Conservation (phyloP, 1,140 invertebrate genomes). For the Spodoptera litura region DNA sequence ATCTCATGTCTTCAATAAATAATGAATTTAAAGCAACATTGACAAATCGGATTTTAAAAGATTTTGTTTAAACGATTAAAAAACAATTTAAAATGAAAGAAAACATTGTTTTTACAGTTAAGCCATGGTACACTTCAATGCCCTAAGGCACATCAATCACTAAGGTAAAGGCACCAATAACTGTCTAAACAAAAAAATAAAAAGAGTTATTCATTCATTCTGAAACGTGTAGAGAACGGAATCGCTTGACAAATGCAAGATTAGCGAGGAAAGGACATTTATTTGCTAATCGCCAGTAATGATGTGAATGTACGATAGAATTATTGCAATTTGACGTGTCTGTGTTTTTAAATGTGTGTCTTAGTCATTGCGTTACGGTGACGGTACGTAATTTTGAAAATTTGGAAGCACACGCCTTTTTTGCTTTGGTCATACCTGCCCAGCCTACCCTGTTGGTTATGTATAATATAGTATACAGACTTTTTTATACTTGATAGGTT, state of each 20-base stretch:
- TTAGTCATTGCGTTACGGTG: neutral
- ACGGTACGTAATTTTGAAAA: neutral
- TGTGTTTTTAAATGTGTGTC: neutral
- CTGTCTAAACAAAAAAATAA: conserved; percentile 2
- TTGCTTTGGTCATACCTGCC: too few species aligned
- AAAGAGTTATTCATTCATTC: neutral
- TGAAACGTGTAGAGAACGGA: neutral
- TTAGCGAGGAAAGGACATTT: conserved; percentile 18
- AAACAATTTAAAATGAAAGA: too few species aligned
- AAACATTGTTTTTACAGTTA: too few species aligned
- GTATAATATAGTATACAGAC: too few species aligned
- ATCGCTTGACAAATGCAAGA: conserved; percentile 16
- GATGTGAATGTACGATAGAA: conserved; percentile 17
- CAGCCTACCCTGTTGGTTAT: too few species aligned
- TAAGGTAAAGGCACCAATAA: conserved; percentile 4
- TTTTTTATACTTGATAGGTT: too few species aligned
- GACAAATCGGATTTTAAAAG: too few species aligned
- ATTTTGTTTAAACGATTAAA: too few species aligned
- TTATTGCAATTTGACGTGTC: conserved; percentile 23
- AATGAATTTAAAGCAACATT: too few species aligned
- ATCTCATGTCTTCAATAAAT: too few species aligned
- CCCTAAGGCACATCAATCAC: neutral
- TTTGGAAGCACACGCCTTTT: neutral
- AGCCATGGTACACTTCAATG: too few species aligned
- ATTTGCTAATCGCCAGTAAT: conserved; percentile 24